Percentiles rank a stretch among this genome's conserved stretches.
These are phyloP conservation scores for Oxyura jamaicensis DNA, from an alignment of 2,113 vertebrate species.

Conservation along the genomic window DNA sequence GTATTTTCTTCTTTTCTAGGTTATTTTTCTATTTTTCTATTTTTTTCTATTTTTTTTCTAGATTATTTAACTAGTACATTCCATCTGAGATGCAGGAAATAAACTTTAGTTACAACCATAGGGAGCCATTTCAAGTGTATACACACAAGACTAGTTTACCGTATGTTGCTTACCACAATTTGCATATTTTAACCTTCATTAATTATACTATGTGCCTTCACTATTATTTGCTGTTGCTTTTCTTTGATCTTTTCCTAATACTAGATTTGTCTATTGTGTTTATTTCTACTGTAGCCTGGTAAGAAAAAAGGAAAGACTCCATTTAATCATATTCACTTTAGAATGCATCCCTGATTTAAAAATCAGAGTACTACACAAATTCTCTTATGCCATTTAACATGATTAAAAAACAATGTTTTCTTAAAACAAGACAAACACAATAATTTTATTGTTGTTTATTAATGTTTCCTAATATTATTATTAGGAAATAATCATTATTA, in stretches of 20 bases:
- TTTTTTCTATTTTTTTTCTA: background rate
- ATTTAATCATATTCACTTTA: background rate
- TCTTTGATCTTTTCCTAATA: slow-evolving; percentile 15
- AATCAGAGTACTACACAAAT: background rate
- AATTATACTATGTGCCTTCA: slow-evolving; percentile 51
- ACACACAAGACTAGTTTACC: slow-evolving; percentile 30
- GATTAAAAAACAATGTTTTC: background rate
- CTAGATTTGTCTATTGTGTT: slow-evolving; percentile 28
- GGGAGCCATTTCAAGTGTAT: slow-evolving; percentile 42
- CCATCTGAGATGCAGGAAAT: background rate
- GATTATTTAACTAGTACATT: background rate
- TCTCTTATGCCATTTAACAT: background rate
- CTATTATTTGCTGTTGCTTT: slow-evolving; percentile 35
- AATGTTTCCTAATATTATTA: background rate
- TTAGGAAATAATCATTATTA: background rate
- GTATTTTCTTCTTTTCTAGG: background rate
- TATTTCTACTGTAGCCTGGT: background rate
- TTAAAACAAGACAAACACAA: background rate
- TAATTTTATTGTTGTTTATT: too few relatives aligned
- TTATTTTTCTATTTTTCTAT: background rate
- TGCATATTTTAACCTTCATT: slow-evolving; percentile 68
- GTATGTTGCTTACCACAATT: slow-evolving; percentile 41
- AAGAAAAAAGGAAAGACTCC: background rate
- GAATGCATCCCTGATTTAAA: background rate
- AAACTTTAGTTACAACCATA: slow-evolving; percentile 32